Conservation (phyloP, 2,113 vertebrate species). For the Piaya cayana region DNA sequence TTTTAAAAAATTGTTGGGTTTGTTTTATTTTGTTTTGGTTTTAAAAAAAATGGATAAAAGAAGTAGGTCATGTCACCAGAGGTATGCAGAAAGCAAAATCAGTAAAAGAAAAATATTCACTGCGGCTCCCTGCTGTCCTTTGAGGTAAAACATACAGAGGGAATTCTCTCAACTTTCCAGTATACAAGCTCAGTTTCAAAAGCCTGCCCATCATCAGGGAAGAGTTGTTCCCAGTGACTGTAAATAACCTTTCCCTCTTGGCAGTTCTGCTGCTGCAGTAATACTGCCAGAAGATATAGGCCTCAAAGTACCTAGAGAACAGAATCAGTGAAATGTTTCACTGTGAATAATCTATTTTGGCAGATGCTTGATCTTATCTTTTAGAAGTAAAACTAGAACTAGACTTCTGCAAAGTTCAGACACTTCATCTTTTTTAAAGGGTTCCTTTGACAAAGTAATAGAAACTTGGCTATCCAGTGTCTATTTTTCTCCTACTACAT, state of each 20-base stretch:
- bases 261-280: slow-evolving; percentile 7
- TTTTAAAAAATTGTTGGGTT: not conserved
- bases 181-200: not conserved
- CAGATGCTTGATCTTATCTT: slow-evolving; percentile 50
- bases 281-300: slow-evolving; percentile 7
- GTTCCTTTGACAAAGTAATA: slow-evolving; percentile 31
- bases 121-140: not conserved
- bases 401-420: slow-evolving; percentile 30
- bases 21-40: not conserved
- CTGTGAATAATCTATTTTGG: slow-evolving; percentile 58
- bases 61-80: not conserved
- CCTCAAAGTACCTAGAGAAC: slow-evolving; percentile 21
- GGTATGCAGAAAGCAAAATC: not conserved
- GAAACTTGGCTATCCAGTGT: not conserved
- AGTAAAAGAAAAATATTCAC: slow-evolving; percentile 1
- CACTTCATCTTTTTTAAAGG: slow-evolving; percentile 13
- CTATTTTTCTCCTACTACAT: not conserved
- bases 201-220: not conserved
- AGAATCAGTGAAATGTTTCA: slow-evolving; percentile 48
- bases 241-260: slow-evolving; percentile 47
- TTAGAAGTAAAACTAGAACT: slow-evolving; percentile 46
- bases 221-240: not conserved
- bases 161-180: not conserved
- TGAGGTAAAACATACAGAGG: not conserved
- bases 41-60: not conserved